Conservation (phyloP, 2,797 vertebrate species). For the Erethizon dorsatum region DNA sequence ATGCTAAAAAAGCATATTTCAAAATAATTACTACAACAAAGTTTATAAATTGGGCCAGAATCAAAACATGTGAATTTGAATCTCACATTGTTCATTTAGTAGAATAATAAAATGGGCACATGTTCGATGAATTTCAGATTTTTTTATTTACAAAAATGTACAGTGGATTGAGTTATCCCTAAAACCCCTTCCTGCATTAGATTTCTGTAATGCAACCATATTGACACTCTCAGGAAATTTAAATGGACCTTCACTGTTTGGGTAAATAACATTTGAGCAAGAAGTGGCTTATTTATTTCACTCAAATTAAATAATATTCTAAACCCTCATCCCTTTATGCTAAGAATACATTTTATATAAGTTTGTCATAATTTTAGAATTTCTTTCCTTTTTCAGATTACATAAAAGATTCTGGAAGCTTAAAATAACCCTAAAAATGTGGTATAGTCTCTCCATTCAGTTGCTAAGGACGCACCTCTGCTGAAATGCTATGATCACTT, state of each 20-base stretch:
- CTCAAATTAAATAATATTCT: background rate
- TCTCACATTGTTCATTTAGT: background rate
- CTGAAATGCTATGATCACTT: background rate
- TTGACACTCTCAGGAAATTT: background rate
- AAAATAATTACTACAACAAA: background rate
- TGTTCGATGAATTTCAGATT: background rate
- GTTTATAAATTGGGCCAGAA: background rate
- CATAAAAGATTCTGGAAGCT: background rate
- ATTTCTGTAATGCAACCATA: background rate
- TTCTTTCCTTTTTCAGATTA: background rate
- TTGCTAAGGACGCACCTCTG: background rate
- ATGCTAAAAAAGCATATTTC: background rate
- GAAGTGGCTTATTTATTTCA: background rate
- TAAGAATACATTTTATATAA: background rate
- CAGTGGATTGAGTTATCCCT: background rate
- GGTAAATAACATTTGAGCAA: background rate
- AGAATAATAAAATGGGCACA: background rate
- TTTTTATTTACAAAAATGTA: background rate
- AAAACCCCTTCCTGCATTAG: background rate
- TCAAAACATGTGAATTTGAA: background rate
- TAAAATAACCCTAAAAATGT: background rate
- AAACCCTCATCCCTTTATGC: background rate
- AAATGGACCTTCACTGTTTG: background rate
- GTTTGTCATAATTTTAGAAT: background rate
- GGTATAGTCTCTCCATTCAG: background rate